Evolutionary conservation across 2,888 invertebrate genomes (phyloP), one percentile per base, ranked within the genome.

Genomic region (Cryptocephalus primarius): DNA sequence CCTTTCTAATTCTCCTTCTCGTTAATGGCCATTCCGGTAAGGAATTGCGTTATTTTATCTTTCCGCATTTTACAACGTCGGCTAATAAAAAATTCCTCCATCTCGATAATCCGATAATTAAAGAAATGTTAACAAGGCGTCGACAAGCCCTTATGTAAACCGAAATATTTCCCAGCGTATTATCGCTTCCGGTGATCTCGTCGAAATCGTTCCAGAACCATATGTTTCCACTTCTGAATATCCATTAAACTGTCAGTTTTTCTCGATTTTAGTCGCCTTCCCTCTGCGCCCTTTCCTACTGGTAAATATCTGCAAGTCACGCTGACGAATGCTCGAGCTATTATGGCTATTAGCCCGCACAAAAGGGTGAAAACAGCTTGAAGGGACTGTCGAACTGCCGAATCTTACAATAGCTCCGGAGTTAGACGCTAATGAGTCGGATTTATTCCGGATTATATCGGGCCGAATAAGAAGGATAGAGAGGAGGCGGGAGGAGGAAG

Each of bases 241-340:
- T 44, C 55, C 51, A 55, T 56, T 55, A 56, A 50, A 54, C 46
- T 49, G 53, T 50, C 50, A 55, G 38, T 40, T 47, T 43, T 47
- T 47, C 39, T 43, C 45, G 41, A 42, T 34, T 42, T 40, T 39
- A 40, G 31, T 33, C 42, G 45, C 36, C 11, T 42, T 47, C 47
- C 22, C 42, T 38, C 45, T 41, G 43, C 42, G 42, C 43, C 14
- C 36, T 41, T 8, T 38, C 43, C 43, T 41, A 41, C 43, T 42
- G 32, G 44, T 42, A 52, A 55, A 49, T 50, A 54, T 54, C 50
- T 50, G 59, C 57, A 55, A 58, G 56, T 59, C 57, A 59, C 46
- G 40, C 42, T 52, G 53, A 52, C 47, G 55, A 52, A 58, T 59
- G n/a, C 36, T n/a, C 36, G 36, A 36, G 36, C 36, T 36, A 36